Percentiles rank a stretch among this genome's conserved stretches.
phyloP scores from a whole-genome alignment of 2,113 vertebrate genomes.

The Mystacornis crossleyi region DNA sequence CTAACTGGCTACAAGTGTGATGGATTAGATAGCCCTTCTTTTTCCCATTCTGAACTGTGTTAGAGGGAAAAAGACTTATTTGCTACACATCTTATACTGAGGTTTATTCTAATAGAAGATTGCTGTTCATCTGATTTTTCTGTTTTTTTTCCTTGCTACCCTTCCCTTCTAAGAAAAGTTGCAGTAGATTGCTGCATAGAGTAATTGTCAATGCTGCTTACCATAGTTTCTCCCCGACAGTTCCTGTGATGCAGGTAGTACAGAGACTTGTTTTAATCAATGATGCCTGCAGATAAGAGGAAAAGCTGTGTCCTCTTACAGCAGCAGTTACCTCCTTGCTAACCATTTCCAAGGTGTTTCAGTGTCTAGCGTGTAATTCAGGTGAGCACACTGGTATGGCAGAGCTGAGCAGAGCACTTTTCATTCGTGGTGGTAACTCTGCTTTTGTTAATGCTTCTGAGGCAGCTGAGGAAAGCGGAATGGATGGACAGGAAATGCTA shows the following conservation, averaged over 20 bases:
- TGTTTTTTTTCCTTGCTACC: neutral
- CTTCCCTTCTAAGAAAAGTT: neutral
- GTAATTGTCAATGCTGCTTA: neutral
- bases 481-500: neutral
- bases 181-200: neutral
- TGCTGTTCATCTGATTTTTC: neutral
- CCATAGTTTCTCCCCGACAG: neutral
- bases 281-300: neutral
- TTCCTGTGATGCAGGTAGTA: neutral
- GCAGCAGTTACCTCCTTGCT: neutral
- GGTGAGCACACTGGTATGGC: accelerated
- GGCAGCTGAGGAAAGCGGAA: neutral
- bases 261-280: neutral
- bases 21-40: neutral
- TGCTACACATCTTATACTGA: neutral
- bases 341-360: neutral
- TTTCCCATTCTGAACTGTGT: neutral
- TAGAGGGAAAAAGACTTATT: neutral
- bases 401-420: neutral
- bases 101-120: neutral
- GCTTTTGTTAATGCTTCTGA: neutral
- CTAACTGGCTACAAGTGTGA: neutral
- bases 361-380: neutral
- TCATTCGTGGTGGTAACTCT: neutral
- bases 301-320: neutral